Base-by-base conservation (phyloP, 2,888 invertebrate species). In the Zelleria hepariella region DNA sequence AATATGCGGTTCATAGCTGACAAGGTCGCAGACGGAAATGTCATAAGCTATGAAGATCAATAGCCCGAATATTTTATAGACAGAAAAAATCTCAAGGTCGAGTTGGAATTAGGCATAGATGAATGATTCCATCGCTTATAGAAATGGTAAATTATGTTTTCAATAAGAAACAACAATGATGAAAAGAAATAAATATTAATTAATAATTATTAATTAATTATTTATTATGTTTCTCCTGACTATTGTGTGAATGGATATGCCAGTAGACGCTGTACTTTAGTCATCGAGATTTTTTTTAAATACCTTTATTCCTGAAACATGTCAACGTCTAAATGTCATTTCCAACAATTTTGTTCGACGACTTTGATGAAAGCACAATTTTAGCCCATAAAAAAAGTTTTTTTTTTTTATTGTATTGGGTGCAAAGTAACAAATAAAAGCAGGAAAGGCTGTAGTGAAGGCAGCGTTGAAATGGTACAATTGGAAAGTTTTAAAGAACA, bases 201-300 rank as follows among this genome's bases (percentile, higher is more conserved):
- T n/a, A n/a, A 8, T 20, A 62, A n/a, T n/a, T n/a, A n/a, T n/a
- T 25, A 20, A 23, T 25, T 51, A 63, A 42, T 58, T 65, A 64
- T 20, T 58, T 51, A 32, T 58, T 62, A 60, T n/a, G n/a, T 55
- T n/a, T n/a, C n/a, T n/a, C n/a, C n/a, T n/a, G n/a, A n/a, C n/a
- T n/a, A 66, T 47, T 6, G 62, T 55, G 48, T 49, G 57, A 47
- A 65, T 67, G 23, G 64, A 47, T 7, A 25, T 54, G 52, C 66
- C 64, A 56, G 65, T 66, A 54, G 58, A 61, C 7, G 63, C 52
- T 10, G 66, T 66, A 55, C 67, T 67, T 0, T 67, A 62, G 49
- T 65, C 60, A 58, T 68, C 67, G 58, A 70, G 59, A 26, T 69
- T 68, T 53, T 66, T 65, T 2, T 65, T 64, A 48, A 68, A 65